These are phyloP conservation scores for Ceratoteleas bidentatus DNA, from an alignment of 1,140 invertebrate genomes.

Conservation along the genomic window DNA sequence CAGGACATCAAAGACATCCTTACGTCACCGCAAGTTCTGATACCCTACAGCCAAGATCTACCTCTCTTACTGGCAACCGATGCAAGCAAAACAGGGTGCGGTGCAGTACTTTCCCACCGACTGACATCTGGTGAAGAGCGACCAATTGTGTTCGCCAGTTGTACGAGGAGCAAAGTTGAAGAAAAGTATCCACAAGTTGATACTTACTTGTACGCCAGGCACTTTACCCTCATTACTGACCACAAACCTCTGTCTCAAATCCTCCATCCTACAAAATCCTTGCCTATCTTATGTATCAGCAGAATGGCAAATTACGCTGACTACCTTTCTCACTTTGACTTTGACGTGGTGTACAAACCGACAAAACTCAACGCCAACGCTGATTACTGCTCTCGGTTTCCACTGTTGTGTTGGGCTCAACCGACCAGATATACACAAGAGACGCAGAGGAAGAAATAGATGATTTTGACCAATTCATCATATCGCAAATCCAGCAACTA, in stretches of 20 bases:
- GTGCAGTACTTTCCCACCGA: no score
- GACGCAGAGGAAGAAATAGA: conserved; percentile 9
- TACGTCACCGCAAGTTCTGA: background rate
- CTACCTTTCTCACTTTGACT: conserved; percentile 1
- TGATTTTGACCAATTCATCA: conserved; percentile 31
- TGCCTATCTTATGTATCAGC: conserved; percentile 5
- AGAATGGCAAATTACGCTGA: conserved; percentile 8
- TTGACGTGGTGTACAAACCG: conserved; percentile 3
- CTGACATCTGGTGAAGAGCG: no score
- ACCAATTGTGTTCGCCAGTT: background rate
- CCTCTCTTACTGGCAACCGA: background rate
- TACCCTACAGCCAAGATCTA: background rate
- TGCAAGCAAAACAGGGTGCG: no score
- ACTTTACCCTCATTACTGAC: no score
- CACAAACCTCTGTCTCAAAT: background rate
- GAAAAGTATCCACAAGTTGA: no score
- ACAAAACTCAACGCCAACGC: conserved; percentile 54
- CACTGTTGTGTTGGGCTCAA: background rate
- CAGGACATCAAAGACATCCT: background rate
- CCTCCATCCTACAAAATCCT: background rate
- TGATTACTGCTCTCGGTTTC: conserved; percentile 37
- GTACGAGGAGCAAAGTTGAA: background rate
- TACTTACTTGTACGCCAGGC: no score
- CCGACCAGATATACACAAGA: background rate
- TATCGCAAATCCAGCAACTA: conserved; percentile 17